Percentiles rank a stretch among this genome's conserved stretches.
phyloP scores from a whole-genome alignment of 2,888 invertebrate genomes.

The Cacoxenus indagator region DNA sequence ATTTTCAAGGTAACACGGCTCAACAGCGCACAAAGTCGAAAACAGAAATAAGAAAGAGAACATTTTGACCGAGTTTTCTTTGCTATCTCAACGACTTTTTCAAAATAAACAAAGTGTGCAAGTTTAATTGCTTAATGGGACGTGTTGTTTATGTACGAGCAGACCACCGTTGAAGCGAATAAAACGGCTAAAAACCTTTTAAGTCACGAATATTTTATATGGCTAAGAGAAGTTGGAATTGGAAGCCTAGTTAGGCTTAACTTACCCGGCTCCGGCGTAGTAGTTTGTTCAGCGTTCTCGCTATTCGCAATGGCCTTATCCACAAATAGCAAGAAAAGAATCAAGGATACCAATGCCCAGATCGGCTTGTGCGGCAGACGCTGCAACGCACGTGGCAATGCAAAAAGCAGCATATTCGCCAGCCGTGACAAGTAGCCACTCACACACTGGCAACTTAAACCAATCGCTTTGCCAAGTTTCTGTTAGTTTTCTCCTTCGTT shows the following conservation, averaged over 20 bases:
- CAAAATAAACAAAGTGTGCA: neutral
- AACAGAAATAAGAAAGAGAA: neutral
- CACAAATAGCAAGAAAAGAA: slow-evolving; percentile 57
- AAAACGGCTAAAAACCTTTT: too few species aligned
- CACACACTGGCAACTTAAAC: slow-evolving; percentile 5
- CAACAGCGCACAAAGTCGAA: neutral
- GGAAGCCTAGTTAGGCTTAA: too few species aligned
- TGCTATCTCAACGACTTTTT: neutral
- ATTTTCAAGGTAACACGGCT: neutral
- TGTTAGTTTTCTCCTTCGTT: neutral
- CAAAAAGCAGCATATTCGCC: slow-evolving; percentile 20
- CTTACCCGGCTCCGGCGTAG: slow-evolving; percentile 66
- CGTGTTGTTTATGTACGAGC: too few species aligned
- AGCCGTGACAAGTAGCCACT: neutral
- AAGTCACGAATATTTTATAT: neutral
- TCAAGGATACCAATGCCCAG: slow-evolving; percentile 59
- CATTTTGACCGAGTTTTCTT: neutral
- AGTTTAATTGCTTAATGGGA: too few species aligned
- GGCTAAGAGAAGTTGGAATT: neutral
- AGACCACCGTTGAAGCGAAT: too few species aligned
- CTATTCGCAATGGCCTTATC: slow-evolving; percentile 53
- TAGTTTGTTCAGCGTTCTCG: slow-evolving; percentile 57
- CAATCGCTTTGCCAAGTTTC: slow-evolving; percentile 33
- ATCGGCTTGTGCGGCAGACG: slow-evolving; percentile 64
- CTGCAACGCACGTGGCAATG: slow-evolving; percentile 39